These are phyloP conservation scores for Drosophila nigricruria DNA, from an alignment of 2,888 invertebrate genomes.

Conservation along the genomic window DNA sequence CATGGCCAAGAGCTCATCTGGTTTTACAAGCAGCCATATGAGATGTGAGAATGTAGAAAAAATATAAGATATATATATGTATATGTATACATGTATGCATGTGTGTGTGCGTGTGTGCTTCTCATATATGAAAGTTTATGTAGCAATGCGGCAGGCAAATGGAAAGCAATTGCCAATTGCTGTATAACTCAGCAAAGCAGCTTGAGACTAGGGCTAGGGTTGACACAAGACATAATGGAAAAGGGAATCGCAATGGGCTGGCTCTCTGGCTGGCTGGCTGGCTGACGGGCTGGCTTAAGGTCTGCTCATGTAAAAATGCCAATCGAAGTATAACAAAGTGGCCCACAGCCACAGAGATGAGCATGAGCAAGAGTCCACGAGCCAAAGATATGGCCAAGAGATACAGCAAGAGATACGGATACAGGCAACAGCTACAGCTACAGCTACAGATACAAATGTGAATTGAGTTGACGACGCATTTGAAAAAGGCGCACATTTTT, in stretches of 20 bases:
- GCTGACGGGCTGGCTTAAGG: background rate
- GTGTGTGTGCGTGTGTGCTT: constrained; percentile 15
- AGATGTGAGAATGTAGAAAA: constrained; percentile 39
- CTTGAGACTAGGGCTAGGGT: constrained; percentile 20
- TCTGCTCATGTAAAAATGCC: constrained; percentile 37
- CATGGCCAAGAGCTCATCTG: constrained; percentile 65
- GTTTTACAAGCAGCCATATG: constrained; percentile 32
- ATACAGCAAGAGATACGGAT: constrained; percentile 23
- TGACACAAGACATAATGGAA: constrained; percentile 4
- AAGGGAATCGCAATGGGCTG: constrained; percentile 1
- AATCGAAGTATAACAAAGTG: constrained; percentile 51
- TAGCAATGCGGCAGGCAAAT: constrained; percentile 57
- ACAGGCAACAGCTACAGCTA: constrained; percentile 24
- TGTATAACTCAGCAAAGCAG: constrained; percentile 47
- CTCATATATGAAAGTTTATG: constrained; percentile 49
- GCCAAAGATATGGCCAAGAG: constrained; percentile 23
- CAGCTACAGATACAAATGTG: constrained; percentile 29
- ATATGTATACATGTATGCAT: constrained; percentile 9
- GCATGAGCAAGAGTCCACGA: background rate
- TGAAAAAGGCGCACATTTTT: constrained; percentile 55
- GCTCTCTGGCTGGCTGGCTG: too few relatives aligned
- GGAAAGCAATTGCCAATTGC: constrained; percentile 68
- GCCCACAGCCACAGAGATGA: constrained; percentile 23
- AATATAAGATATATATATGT: constrained; percentile 16
- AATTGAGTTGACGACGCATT: constrained; percentile 39